These are phyloP conservation scores for Hydropsyche tenuis DNA, from an alignment of 1,140 invertebrate genomes.

Conservation along the genomic window DNA sequence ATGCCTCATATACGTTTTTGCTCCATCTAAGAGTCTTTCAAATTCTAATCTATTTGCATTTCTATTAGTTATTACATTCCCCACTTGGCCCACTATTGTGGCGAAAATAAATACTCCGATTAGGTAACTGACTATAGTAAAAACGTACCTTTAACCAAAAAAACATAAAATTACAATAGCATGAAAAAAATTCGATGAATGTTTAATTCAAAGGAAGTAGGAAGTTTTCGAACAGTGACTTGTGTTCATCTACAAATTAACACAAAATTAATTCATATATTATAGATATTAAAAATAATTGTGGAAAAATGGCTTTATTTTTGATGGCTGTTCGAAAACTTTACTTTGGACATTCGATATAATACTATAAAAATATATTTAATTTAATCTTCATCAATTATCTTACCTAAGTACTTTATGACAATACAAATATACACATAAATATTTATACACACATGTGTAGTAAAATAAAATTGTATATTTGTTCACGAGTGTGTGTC, in stretches of 20 bases:
- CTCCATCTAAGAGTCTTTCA: constrained; percentile 91
- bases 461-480: neutral
- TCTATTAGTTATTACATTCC: constrained; percentile 95
- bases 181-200: no score
- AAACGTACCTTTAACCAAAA: constrained; percentile 83
- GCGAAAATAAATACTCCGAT: constrained; percentile 98
- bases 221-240: constrained; percentile 70
- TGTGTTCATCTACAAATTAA: constrained; percentile 32
- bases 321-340: constrained; percentile 76
- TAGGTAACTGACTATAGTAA: constrained; percentile 95
- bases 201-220: constrained; percentile 46
- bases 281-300: constrained; percentile 28
- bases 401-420: constrained; percentile 20
- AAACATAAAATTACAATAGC: constrained; percentile 15
- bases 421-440: neutral
- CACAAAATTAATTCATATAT: constrained; percentile 14
- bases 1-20: constrained; percentile 96
- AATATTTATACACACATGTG: neutral
- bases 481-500: neutral
- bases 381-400: neutral
- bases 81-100: constrained; percentile 97
- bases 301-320: constrained; percentile 60
- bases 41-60: constrained; percentile 97
- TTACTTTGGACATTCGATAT: constrained; percentile 55
- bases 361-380: constrained; percentile 14